Evolutionary conservation across 2,113 vertebrate genomes (phyloP), one percentile per base, ranked within the genome.

Genomic region (Bettongia penicillata): DNA sequence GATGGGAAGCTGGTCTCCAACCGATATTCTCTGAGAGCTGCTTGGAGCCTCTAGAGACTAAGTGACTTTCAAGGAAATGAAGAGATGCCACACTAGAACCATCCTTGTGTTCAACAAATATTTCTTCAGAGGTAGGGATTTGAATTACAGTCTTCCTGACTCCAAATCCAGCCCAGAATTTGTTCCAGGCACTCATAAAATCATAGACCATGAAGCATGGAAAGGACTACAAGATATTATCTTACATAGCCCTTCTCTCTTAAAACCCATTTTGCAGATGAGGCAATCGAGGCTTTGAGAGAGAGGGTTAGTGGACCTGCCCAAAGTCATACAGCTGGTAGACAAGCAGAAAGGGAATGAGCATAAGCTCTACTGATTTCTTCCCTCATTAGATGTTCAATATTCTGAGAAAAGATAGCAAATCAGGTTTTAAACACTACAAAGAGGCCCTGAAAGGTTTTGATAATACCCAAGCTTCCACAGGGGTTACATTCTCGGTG

Each of bases 401-500:
- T 92, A 91, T 61, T 68, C 28, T 8, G 11, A 95, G 92, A 91
- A 68, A 89, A 97, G 49, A 92, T 14, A n/a, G 28, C 28, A 93
- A 9, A 19, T 5, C 0, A 16, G 84, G 22, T 52, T 95, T 55
- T n/a, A 1, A 57, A 51, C 22, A 90, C 37, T 7, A 91, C 4
- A 14, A 19, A 68, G 0, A 16, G 19, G 55, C 4, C 31, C 19
- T 51, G 37, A 8, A 51, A 93, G 19, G 0, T 8, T 19, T 48
- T 97, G 61, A n/a, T 61, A n/a, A 95, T 57, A 91, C 3, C 0
- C 91, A 22, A 26, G 37, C 52, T 90, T 97, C 95, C n/a, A 47
- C 91, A 95, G 49, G 37, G 47, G 24, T 10, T 6, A 53, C 91
- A 31, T 84, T 84, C 89, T 91, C 11, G 93, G 93, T 94, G 91